Base-by-base conservation (phyloP, 1,140 invertebrate species). In the Cecropterus lyciades region DNA sequence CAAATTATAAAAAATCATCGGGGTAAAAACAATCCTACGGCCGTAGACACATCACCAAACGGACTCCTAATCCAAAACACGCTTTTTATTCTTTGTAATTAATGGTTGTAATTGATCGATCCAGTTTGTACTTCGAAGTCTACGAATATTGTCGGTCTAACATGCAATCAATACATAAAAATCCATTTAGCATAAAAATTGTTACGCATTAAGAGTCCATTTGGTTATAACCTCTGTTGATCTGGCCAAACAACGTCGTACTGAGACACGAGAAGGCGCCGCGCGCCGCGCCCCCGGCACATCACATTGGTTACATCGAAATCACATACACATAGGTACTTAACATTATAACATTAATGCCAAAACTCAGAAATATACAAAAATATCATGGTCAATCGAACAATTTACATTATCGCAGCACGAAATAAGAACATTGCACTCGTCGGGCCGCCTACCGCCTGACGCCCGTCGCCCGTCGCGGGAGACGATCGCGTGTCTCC, bases 251-350 rank as follows among this genome's bases (percentile, higher is more conserved):
- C 20, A 20, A 20, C 20, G 20, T 20, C 20, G 20, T 20, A 20
- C 5, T 20, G 20, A 20, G 20, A 20, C 20, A 1, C 20, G 20
- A 20, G 20, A 20, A 20, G 20, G 45, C 57, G 56, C 11, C 14
- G 55, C 46, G 33, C 52, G 49, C 60, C 20, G 49, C 48, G 49
- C 59, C 16, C 27, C 24, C 45, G 59, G 52, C 70, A 55, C 68
- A 75, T 79, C 71, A 79, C 77, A 76, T 66, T 69, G 45, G 56
- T 76, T 73, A 73, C 62, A 65, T 62, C 33, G 30, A 62, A 60
- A 65, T 67, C 65, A 67, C 70, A 72, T 64, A 53, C 48, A 66
- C 60, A 63, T 67, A 64, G 59, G 57, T 67, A 67, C 59, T 59
- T 65, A 59, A 30, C 48, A 45, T 37, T 65, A 52, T 43, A 48